Evolutionary conservation across 2,797 vertebrate species (phyloP).

Genomic region (Alcedo atthis): DNA sequence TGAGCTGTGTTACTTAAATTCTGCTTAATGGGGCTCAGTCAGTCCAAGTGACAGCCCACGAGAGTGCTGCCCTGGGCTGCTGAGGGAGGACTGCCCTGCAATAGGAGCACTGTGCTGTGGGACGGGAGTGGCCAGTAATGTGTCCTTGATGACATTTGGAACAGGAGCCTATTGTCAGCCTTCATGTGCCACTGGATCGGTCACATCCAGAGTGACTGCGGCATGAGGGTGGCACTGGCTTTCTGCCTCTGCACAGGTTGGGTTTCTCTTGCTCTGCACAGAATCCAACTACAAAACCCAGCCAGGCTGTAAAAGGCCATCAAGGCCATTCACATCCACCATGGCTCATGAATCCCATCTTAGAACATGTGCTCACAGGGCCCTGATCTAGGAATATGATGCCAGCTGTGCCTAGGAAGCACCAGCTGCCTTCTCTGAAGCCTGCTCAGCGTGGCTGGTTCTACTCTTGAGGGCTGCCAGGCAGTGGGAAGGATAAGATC

Average conservation of each 20-base stretch:
- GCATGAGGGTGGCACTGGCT: not conserved
- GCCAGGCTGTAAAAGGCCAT: not conserved
- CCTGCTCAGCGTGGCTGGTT: accelerated
- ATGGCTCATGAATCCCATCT: not conserved
- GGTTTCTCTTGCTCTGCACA: not conserved
- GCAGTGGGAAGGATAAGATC: not conserved
- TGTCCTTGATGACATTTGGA: not conserved
- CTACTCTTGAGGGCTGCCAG: not conserved
- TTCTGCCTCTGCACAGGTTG: not conserved
- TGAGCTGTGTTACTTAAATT: not conserved
- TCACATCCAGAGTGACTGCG: not conserved
- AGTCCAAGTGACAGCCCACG: not conserved
- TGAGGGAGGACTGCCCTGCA: accelerated
- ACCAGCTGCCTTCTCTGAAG: not conserved
- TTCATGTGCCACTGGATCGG: not conserved
- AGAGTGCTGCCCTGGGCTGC: not conserved
- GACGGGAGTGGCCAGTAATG: accelerated
- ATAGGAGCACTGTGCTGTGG: not conserved
- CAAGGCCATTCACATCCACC: not conserved
- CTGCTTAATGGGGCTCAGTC: not conserved
- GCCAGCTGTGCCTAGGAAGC: accelerated
- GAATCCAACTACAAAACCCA: not conserved
- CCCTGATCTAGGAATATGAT: not conserved
- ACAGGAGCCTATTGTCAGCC: not conserved
- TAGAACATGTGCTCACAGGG: not conserved